Evolutionary conservation across 2,888 invertebrate species (phyloP).

Genomic region (Syrphus vitripennis): DNA sequence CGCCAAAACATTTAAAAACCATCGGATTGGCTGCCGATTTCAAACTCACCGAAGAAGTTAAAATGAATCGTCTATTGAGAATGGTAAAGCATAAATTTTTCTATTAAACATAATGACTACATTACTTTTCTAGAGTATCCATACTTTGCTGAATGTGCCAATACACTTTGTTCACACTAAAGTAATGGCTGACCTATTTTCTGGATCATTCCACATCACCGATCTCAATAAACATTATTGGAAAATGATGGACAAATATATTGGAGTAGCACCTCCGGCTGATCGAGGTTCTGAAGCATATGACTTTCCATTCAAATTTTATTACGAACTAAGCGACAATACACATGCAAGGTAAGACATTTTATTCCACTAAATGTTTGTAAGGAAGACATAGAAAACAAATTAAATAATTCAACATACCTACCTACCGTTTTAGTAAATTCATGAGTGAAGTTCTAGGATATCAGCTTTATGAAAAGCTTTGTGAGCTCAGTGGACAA

Average conservation of each 20-base stretch:
- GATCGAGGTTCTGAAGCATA: constrained; percentile 78
- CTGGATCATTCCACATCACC: constrained; percentile 83
- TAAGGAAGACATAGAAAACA: too few relatives aligned
- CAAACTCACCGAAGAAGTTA: constrained; percentile 5
- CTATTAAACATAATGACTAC: too few relatives aligned
- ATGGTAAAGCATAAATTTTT: constrained; percentile 34
- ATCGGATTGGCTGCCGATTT: not conserved
- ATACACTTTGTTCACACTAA: constrained; percentile 86
- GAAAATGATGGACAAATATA: constrained; percentile 84
- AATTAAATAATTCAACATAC: not conserved
- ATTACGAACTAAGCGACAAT: not conserved
- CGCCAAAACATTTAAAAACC: constrained; percentile 35
- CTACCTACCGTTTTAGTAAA: constrained; percentile 83
- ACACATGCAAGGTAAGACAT: not conserved
- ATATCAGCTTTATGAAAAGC: constrained; percentile 88
- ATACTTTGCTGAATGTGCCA: constrained; percentile 36
- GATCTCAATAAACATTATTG: constrained; percentile 86
- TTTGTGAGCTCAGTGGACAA: constrained; percentile 88
- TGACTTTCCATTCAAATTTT: not conserved
- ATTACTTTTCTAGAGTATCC: constrained; percentile 11
- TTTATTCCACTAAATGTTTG: too few relatives aligned
- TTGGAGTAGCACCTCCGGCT: constrained; percentile 86
- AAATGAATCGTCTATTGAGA: constrained; percentile 52
- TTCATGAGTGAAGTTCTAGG: constrained; percentile 91
- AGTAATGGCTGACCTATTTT: constrained; percentile 87